Base-by-base conservation (phyloP, 2,888 invertebrate genomes). In the Neocrepidodera transversa region DNA sequence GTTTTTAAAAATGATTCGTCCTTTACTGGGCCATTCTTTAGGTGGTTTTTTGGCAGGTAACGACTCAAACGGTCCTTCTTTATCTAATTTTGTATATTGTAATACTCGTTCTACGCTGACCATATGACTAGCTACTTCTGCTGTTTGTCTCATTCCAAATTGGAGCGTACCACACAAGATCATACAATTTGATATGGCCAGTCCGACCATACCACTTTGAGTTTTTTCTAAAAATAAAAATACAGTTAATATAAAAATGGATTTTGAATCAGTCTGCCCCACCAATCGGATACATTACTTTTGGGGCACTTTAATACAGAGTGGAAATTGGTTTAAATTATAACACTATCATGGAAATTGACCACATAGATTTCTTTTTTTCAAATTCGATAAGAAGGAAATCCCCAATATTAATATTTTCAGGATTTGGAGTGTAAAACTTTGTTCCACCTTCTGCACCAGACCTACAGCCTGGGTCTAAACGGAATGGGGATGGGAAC, bases 161-260 rank as follows among this genome's bases (percentile, higher is more conserved):
- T 92, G 92, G 57, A 93, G 85, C 88, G 92, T 89, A 63, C 90
- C 92, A 56, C 91, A 90, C 60, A 93, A 74, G 67, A 89, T 87
- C 52, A 90, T 78, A 62, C 88, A 87, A 69, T 90, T 90, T 18
- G 90, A 88, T 63, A 91, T 83, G 0, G 88, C 89, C 49, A 91
- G 78, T 2, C 91, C 91, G 1, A 91, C 88, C 72, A 88, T 84
- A 0, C 89, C 89, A 1, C 88, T 86, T 55, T 81, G 80, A 0
- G 84, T 60, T 0, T 32, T 32, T 16, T 52, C 62, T 62, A 40
- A 16, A 61, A 61, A 20, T 8, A 20, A 16, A 8, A 16, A n/a
- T n/a, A n/a, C 23, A 28, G 10, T 17, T 1, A 5, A 28, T 8
- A 1, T 20, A 23, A 23, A 6, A 23, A 23, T 7, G 26, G 3